Base-by-base conservation (phyloP, 2,888 invertebrate genomes). In the Temnothorax unifasciatus region DNA sequence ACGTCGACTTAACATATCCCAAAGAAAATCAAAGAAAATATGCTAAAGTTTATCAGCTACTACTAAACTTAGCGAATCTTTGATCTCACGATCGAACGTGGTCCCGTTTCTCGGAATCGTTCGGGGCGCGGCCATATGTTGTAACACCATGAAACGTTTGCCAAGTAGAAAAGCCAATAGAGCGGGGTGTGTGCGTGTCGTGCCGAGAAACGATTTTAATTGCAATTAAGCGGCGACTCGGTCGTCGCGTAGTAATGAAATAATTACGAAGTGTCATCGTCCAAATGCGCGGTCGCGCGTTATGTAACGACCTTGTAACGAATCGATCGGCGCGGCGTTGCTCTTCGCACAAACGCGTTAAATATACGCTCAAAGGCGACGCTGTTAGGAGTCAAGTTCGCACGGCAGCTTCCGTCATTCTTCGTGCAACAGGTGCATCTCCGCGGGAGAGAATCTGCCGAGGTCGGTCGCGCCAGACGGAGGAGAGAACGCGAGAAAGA, bases 221-320 rank as follows among this genome's bases (percentile, higher is more conserved):
- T 93, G 93, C 86, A 90, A 90, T 89, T 89, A 93, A 93, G 89
- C 81, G 90, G 89, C 81, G 83, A 84, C 88, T 91, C 91, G 90
- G 92, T 71, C 21, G 89, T 89, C 91, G 88, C 89, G 88, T 90
- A 90, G 64, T 92, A 92, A 93, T 92, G 90, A 91, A 92, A 93
- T 93, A 93, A 93, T 92, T 92, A 92, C 88, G 87, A 89, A 90
- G 66, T 90, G 91, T 81, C 90, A 74, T 84, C 85, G 83, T 86
- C 68, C 89, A 90, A 85, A 89, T 79, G 57, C 84, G 77, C 82
- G 74, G 44, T 21, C 50, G 50, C 13, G 64, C 52, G 81, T 89
- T 89, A 88, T 71, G 66, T 69, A 89, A 89, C 82, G 90, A 66
- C 88, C 90, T 88, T 88, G 89, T 50, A 61, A 73, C 73, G 57